Evolutionary conservation across 2,797 vertebrate species (phyloP).

Genomic region (Cryptoprocta ferox): DNA sequence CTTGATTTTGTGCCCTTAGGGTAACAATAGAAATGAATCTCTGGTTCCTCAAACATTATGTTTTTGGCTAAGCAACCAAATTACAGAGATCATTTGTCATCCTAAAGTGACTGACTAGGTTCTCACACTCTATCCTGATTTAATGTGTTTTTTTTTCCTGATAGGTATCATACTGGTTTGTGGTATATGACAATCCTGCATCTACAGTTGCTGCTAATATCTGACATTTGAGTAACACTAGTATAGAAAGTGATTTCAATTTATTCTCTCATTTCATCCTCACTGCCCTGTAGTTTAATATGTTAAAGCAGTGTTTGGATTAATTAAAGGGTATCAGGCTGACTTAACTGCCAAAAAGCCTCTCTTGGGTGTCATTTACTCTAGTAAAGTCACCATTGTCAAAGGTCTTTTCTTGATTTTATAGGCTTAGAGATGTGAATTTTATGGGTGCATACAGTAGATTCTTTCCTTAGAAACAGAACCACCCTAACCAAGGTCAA

Average conservation of each 20-base stretch:
- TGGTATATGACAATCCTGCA: neutral
- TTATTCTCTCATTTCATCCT: conserved; percentile 41
- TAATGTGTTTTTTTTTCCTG: neutral
- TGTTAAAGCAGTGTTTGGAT: conserved; percentile 2
- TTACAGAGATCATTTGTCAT: conserved; percentile 12
- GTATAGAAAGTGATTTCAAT: conserved; percentile 34
- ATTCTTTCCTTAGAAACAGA: neutral
- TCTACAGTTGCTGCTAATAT: neutral
- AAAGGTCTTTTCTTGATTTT: neutral
- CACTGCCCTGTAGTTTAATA: neutral
- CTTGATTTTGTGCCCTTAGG: conserved; percentile 26
- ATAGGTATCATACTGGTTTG: neutral
- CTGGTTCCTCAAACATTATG: neutral
- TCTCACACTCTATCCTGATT: neutral
- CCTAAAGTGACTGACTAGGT: neutral
- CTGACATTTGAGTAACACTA: conserved; percentile 36
- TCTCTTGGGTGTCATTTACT: neutral
- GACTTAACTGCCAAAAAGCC: neutral
- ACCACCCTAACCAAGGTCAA: neutral
- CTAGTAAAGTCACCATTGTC: neutral
- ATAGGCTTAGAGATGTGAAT: neutral
- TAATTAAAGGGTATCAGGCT: neutral
- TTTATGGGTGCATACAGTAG: neutral
- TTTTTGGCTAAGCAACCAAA: neutral
- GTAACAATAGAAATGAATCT: conserved; percentile 4